A percentile compares a stretch with the other conserved stretches of the same genome.
phyloP scores from a whole-genome alignment of 2,888 invertebrate genomes.

The Ceratothoa steindachneri region DNA sequence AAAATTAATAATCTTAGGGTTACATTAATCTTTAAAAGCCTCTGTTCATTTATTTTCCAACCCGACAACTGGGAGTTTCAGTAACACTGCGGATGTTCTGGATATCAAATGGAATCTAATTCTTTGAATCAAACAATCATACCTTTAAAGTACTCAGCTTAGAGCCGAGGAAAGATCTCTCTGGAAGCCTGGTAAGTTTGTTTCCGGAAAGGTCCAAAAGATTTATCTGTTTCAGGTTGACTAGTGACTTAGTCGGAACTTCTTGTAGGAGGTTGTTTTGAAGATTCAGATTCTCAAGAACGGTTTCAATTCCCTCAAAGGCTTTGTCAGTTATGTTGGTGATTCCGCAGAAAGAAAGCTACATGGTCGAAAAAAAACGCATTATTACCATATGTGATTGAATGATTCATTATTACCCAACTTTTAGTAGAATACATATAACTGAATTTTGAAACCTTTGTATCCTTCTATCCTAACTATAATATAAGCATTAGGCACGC shows the following conservation, averaged over 20 bases:
- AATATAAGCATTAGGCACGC: too few relatives aligned
- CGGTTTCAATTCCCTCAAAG: constrained; percentile 75
- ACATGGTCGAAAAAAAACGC: constrained; percentile 57
- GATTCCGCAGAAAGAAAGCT: constrained; percentile 77
- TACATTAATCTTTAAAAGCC: too few relatives aligned
- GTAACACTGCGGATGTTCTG: too few relatives aligned
- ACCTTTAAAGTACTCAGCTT: constrained; percentile 51
- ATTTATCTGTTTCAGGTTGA: constrained; percentile 65
- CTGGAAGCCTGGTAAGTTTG: constrained; percentile 66
- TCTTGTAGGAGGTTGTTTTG: constrained; percentile 66
- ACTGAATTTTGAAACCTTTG: background rate
- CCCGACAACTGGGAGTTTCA: too few relatives aligned
- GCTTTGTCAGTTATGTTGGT: constrained; percentile 66
- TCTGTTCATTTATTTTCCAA: too few relatives aligned
- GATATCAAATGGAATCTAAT: too few relatives aligned
- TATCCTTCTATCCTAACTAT: too few relatives aligned
- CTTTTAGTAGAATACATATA: too few relatives aligned
- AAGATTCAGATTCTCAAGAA: constrained; percentile 75
- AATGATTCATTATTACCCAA: background rate
- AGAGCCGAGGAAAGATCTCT: constrained; percentile 70
- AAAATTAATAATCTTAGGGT: constrained; percentile 54
- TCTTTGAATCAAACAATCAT: background rate
- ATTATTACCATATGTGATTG: background rate
- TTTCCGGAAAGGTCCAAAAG: constrained; percentile 81
- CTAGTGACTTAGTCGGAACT: constrained; percentile 71